phyloP scores from a whole-genome alignment of 2,113 vertebrate species.

The Pipra filicauda region DNA sequence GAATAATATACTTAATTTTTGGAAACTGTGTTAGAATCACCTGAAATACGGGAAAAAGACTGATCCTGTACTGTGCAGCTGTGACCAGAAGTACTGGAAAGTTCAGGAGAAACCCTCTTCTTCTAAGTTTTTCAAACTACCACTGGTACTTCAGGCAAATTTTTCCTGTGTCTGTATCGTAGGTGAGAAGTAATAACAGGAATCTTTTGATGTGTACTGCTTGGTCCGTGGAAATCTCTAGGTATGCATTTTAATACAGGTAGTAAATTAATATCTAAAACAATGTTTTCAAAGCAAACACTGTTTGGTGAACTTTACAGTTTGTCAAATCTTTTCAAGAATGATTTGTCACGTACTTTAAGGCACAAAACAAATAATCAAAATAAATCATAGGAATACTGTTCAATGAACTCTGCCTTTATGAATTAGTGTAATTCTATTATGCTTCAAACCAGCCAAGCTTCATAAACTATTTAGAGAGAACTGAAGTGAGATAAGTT shows the following conservation, averaged over 20 bases:
- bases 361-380: conserved; percentile 33
- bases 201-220: background rate
- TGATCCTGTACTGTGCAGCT: background rate
- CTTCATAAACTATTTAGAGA: background rate
- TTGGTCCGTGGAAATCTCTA: background rate
- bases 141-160: background rate
- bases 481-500: background rate
- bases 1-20: background rate
- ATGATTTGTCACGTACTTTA: conserved; percentile 24
- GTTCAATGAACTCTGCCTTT: conserved; percentile 20
- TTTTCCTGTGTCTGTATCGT: background rate
- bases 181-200: background rate
- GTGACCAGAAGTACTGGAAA: background rate
- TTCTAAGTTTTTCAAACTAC: background rate
- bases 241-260: background rate
- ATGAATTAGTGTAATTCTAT: background rate
- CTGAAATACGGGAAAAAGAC: background rate
- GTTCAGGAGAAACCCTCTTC: background rate
- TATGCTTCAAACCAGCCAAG: background rate
- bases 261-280: background rate
- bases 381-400: conserved; percentile 27
- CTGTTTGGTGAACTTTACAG: background rate
- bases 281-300: background rate
- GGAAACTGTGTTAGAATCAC: background rate
- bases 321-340: conserved; percentile 25